Evolutionary conservation across 2,113 vertebrate genomes (phyloP), one percentile per base, ranked within the genome.

Genomic region (Hipposideros armiger): DNA sequence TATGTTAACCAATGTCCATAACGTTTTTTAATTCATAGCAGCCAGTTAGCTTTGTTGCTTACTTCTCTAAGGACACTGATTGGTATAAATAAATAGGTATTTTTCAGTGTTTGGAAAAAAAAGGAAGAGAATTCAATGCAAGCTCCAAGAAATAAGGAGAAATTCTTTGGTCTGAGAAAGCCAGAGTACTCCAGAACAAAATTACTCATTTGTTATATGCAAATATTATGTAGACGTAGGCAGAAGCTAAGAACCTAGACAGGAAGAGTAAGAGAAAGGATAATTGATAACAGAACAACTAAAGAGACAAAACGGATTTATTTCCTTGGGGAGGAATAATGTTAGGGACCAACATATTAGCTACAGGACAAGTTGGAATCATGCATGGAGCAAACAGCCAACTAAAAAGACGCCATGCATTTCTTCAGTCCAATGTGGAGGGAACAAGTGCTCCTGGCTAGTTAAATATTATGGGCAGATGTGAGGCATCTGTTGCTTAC

Each of bases 401-500:
- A 20, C n/a, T 50, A 28, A 73, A 64, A 20, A 78, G n/a, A 64
- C 4, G 24, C 1, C n/a, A 28, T 9, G 7, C 17, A 42, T 89
- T 69, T 95, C 74, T 70, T 78, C 26, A 83, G 28, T 40, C 30
- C 2, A 20, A 50, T 50, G 7, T 67, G 0, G 70, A 45, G 14
- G 40, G 5, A 7, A 20, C 11, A 70, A 62, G n/a, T 90, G 88
- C 90, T 91, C 36, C 67, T 56, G 56, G 87, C 56, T 92, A 69
- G 50, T 93, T 64, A 60, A 50, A 58, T 40, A 52, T 72, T 28
- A 92, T 6, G 45, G 66, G 52, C 95, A 95, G 90, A 95, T 96
- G 94, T 90, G 69, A 83, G 50, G 45, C 90, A 94, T 91, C 95
- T 95, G 93, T 64, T 87, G 64, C 90, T 87, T 94, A 92, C 74